Conservation (phyloP, 2,113 vertebrate species). For the Micromys minutus region DNA sequence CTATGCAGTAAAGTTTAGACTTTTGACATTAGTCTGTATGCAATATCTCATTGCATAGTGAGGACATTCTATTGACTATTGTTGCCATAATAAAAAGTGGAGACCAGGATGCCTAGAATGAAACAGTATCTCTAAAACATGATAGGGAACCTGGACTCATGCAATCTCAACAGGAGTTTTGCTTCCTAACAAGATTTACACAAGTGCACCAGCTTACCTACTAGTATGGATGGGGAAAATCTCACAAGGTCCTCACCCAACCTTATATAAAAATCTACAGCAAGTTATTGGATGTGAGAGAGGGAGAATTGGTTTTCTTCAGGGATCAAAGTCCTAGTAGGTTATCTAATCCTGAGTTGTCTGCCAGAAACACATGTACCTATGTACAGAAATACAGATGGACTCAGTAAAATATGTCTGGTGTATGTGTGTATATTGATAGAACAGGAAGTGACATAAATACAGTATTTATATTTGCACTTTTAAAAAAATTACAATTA, state of each 20-base stretch:
- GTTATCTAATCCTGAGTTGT: background rate
- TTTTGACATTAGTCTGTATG: background rate
- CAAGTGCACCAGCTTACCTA: background rate
- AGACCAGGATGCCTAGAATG: background rate
- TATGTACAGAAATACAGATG: background rate
- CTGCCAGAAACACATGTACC: background rate
- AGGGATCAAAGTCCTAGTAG: background rate
- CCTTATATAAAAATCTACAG: background rate
- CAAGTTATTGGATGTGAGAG: background rate
- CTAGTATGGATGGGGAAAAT: background rate
- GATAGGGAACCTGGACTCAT: too few relatives aligned
- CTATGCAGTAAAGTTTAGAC: background rate
- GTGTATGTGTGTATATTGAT: background rate
- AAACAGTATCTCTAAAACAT: too few relatives aligned
- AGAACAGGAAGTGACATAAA: background rate
- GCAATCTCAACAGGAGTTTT: background rate
- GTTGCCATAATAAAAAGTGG: background rate
- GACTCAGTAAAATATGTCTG: background rate
- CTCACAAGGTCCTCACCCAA: background rate
- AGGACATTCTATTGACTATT: background rate
- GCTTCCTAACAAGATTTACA: background rate
- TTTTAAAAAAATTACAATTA: background rate
- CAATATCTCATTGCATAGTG: background rate
- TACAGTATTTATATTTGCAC: background rate
- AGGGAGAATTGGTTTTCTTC: background rate